Base-by-base conservation (phyloP, 2,888 invertebrate species). In the Polydrusus pterygomalis region DNA sequence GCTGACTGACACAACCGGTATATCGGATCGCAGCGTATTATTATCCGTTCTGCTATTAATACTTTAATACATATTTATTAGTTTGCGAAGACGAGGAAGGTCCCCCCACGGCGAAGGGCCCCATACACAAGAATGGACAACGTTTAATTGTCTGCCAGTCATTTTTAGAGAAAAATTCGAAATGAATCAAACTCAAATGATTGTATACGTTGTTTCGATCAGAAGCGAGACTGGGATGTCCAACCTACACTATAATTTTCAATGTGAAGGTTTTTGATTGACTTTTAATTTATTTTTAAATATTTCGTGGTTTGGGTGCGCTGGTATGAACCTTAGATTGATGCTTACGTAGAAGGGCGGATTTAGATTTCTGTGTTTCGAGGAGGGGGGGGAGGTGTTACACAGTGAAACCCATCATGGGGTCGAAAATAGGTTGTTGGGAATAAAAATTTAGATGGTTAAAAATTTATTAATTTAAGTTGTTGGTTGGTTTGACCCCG, bases 41-140 rank as follows among this genome's bases (percentile, higher is more conserved):
- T 85, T 85, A 85, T 82, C 82, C 77, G 78, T 81, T 82, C 81
- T 81, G 82, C 82, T 82, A 82, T 84, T 84, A 85, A 85, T 84
- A 82, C 83, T 77, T 84, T 85, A 85, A 85, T 85, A 85, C 85
- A 85, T 85, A 85, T 85, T 84, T 85, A 85, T 85, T 85, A 85
- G 84, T 78, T 80, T 77, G 78, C 76, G 80, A 79, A 78, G 81
- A 78, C 80, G 68, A 74, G 70, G 68, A 69, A 69, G 64, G 65
- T 65, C 70, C 60, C 67, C 73, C 65, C 73, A 65, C 60, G 62
- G 71, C 47, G 70, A 54, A 49, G 65, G 45, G 58, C 58, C 54
- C 68, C 49, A 17, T 34, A 60, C 77, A 71, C 68, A 72, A 77
- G 77, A 77, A 77, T 74, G 77, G 74, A 77, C 77, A 71, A 77